Evolutionary conservation across 2,888 invertebrate species (phyloP), one percentile per base, ranked within the genome.

Genomic region (Loripinus fragilis): DNA sequence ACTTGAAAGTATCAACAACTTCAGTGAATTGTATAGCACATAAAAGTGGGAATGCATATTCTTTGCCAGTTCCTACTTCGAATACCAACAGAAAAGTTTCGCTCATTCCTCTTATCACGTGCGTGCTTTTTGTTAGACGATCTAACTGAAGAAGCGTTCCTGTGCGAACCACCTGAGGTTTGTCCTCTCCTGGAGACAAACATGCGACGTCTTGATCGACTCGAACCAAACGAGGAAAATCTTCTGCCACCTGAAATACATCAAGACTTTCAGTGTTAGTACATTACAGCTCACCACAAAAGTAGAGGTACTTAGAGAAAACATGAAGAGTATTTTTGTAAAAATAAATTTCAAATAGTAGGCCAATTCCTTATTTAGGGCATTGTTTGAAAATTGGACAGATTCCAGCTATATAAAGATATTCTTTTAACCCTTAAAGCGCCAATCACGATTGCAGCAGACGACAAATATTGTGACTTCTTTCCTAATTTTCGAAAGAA

Each of bases 111-210:
- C 80, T 68, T 12, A 70, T 41, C 0, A 48, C 15, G 12, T 65
- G 55, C 35, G 60, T 71, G 52, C 71, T 76, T 65, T 78, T 73
- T 17, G 83, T 83, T 7, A 83, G 67, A 12, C 83, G 66, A 68
- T 83, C 83, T 23, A 80, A 52, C 38, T 83, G 77, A 0, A 83
- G 74, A 2, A 80, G 72, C 20, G 78, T 78, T 12, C 80, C 83
- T 41, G 55, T 64, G 8, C 74, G 38, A 15, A 83, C 76, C 33
- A 80, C 73, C 41, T 83, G 80, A 30, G 45, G 42, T 8, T 55
- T 38, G 23, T 28, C 25, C 28, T 64, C 28, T 15, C 83, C 80
- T 0, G 77, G 83, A 12, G 83, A 76, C 0, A 71, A 77, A 76
- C 80, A 80, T 17, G 76, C 73, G 23, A 72, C 71, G 45, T 83